Percentiles rank a stretch among this genome's conserved stretches.
Evolutionary conservation across 2,888 invertebrate genomes (phyloP).

Genomic region (Kuschelorhynchus macadamiae): DNA sequence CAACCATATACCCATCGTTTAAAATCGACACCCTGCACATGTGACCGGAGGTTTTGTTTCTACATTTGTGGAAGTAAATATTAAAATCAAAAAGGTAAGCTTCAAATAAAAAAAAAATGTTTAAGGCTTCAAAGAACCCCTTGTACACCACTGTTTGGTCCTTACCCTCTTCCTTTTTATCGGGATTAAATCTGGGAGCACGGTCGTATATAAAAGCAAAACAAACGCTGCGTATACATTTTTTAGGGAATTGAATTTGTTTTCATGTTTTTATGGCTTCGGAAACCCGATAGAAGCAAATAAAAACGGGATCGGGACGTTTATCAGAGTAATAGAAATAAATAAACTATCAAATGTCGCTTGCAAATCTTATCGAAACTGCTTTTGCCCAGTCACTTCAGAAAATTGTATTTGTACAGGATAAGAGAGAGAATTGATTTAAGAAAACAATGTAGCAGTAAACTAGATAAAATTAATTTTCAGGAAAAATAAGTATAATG

Average conservation of each 20-base stretch:
- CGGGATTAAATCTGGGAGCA: constrained; percentile 57
- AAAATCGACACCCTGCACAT: too few relatives aligned
- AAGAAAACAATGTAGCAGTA: too few relatives aligned
- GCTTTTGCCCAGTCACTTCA: constrained; percentile 12
- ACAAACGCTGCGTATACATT: constrained; percentile 31
- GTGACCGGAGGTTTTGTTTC: too few relatives aligned
- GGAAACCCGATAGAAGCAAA: constrained; percentile 12
- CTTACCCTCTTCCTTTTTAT: constrained; percentile 54
- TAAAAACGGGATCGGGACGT: constrained; percentile 26
- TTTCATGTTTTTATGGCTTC: constrained; percentile 34
- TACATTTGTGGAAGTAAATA: too few relatives aligned
- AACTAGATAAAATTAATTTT: too few relatives aligned
- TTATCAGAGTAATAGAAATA: constrained; percentile 21
- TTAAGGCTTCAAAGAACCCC: too few relatives aligned
- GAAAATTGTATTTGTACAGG: constrained; percentile 15
- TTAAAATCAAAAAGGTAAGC: too few relatives aligned
- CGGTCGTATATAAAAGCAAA: constrained; percentile 41
- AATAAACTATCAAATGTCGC: constrained; percentile 16
- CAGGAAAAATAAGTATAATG: too few relatives aligned
- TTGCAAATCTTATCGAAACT: constrained; percentile 10
- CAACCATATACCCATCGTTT: too few relatives aligned
- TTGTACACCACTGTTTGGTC: constrained; percentile 26
- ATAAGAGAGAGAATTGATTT: too few relatives aligned
- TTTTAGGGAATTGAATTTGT: constrained; percentile 44
- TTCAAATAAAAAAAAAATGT: too few relatives aligned